Conservation (phyloP, 2,888 invertebrate species). For the Ganaspis brasiliensis region DNA sequence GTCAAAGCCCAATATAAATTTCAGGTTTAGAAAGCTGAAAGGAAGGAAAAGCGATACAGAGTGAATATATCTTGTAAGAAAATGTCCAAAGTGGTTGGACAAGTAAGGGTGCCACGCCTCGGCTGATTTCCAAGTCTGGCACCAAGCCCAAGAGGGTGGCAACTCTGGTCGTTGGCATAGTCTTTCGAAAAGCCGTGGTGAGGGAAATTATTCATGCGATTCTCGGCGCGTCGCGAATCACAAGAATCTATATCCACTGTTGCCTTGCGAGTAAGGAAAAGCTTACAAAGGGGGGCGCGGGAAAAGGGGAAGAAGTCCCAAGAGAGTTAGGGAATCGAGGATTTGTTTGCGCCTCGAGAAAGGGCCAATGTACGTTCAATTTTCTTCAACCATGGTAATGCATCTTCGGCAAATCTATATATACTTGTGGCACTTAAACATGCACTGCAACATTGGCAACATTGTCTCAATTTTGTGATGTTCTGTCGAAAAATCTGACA, state of each 20-base stretch:
- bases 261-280: constrained; percentile 49
- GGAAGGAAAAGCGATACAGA: constrained; percentile 28
- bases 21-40: constrained; percentile 21
- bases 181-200: constrained; percentile 60
- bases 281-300: constrained; percentile 48
- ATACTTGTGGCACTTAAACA: too few species aligned
- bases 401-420: constrained; percentile 3
- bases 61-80: constrained; percentile 16
- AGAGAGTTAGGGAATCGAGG: constrained; percentile 61
- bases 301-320: constrained; percentile 61
- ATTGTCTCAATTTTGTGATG: too few species aligned
- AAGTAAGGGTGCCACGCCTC: constrained; percentile 38
- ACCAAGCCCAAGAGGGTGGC: constrained; percentile 39
- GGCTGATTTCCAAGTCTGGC: constrained; percentile 36
- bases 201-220: constrained; percentile 68
- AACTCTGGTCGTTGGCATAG: constrained; percentile 29
- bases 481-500: too few species aligned
- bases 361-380: constrained; percentile 17
- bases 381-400: background rate
- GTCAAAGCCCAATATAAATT: constrained; percentile 20
- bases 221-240: constrained; percentile 65
- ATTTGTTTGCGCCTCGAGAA: constrained; percentile 70
- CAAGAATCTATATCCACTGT: constrained; percentile 57
- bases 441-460: too few species aligned
- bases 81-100: constrained; percentile 37